phyloP scores from a whole-genome alignment of 2,888 invertebrate genomes.

The Xanthorhoe spadicearia region DNA sequence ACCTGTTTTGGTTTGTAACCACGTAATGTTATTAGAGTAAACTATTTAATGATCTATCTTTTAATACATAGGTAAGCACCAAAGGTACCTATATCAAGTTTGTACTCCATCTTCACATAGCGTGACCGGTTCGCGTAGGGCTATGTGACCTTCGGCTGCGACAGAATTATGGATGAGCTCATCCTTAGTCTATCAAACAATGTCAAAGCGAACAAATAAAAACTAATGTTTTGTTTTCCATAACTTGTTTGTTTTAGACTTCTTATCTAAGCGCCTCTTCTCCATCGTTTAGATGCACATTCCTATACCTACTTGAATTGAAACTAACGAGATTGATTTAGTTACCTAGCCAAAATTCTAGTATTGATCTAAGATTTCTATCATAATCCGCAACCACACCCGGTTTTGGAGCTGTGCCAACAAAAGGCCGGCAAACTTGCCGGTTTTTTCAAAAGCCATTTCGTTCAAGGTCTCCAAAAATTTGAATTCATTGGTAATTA shows the following conservation, averaged over 20 bases:
- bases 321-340: background rate
- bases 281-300: too few species aligned
- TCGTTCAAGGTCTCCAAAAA: constrained; percentile 22
- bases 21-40: too few species aligned
- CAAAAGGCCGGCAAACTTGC: constrained; percentile 58
- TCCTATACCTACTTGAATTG: too few species aligned
- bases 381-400: constrained; percentile 58
- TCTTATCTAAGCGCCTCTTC: constrained; percentile 7
- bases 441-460: constrained; percentile 52
- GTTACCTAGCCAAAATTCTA: constrained; percentile 1
- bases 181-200: constrained; percentile 44
- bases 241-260: constrained; percentile 25
- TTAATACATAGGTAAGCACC: constrained; percentile 1
- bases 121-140: constrained; percentile 41
- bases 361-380: constrained; percentile 37
- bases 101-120: constrained; percentile 18
- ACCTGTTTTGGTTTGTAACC: background rate
- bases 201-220: constrained; percentile 42
- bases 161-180: constrained; percentile 58
- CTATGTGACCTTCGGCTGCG: constrained; percentile 48
- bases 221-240: constrained; percentile 17
- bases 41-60: background rate
- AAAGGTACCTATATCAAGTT: background rate
- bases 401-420: constrained; percentile 70
- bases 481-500: constrained; percentile 8